Base-by-base conservation (phyloP, 2,797 vertebrate species). In the Lophius americanus region DNA sequence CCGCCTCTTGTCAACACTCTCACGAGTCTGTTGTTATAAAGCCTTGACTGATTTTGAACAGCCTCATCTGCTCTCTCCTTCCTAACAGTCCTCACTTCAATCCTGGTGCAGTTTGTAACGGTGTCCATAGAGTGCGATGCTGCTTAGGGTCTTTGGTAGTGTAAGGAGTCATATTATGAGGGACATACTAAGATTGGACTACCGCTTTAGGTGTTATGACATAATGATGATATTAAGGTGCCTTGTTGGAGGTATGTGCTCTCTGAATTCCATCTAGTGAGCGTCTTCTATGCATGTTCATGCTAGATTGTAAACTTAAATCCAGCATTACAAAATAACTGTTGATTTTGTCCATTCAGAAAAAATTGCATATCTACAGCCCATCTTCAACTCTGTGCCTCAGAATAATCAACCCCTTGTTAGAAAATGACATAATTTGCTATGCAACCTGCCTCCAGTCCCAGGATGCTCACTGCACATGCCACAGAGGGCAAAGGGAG, bases 401-500 rank as follows among this genome's bases (percentile, higher is more conserved):
- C 35, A 7, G 53, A 65, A 70, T 51, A 51, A 57, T 73, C 39
- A 63, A 47, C 32, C 33, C 41, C 70, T 82, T 64, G 70, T 83
- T 83, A 78, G 50, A 61, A 76, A 77, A 77, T 73, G 65, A 80
- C 78, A 78, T 75, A 68, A 78, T 43, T 59, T 64, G 70, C 68
- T 14, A 38, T 41, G 43, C 54, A 71, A 70, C 12, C 76, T 55
- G 70, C 70, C 68, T 57, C 44, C 71, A 75, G 77, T 88, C 85
- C 81, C 86, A 78, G 64, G 82, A 68, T 64, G 76, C 84, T 86
- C 62, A 61, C 72, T 68, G 77, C 72, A 49, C 69, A 51, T 77
- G 60, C 73, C 76, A 73, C 68, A 71, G 76, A 80, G 85, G 84
- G 73, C 81, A 82, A 77, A 79, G 64, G 78, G 67, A 88, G 83